A percentile compares a stretch with the other conserved stretches of the same genome.
These are phyloP conservation scores for Pseudorectes ferrugineus DNA, from an alignment of 2,113 vertebrate genomes.

Conservation along the genomic window DNA sequence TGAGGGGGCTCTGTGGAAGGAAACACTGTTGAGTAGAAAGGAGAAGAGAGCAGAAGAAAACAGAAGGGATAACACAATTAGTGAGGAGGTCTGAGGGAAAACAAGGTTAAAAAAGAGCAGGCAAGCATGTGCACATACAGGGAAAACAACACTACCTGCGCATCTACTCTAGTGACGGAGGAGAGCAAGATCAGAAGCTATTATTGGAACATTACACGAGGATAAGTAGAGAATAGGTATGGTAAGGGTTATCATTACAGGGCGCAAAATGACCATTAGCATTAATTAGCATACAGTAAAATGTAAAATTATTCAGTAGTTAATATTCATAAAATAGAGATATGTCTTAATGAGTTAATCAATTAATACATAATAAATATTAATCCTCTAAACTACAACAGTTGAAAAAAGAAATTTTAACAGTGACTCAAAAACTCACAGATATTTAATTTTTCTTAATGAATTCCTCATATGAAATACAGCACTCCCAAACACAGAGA, in stretches of 20 bases:
- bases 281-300: not conserved
- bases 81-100: constrained; percentile 74
- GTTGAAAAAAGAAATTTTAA: not conserved
- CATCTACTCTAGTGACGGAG: not conserved
- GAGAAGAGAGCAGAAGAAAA: constrained; percentile 73
- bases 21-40: constrained; percentile 94
- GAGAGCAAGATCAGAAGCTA: constrained; percentile 44
- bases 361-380: not conserved
- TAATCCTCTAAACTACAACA: not conserved
- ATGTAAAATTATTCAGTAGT: not conserved
- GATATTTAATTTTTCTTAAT: not conserved
- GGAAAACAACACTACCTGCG: constrained; percentile 7
- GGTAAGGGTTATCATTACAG: not conserved
- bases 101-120: constrained; percentile 67
- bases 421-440: not conserved
- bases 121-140: constrained; percentile 61
- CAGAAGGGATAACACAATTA: constrained; percentile 82
- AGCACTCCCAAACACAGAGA: not conserved
- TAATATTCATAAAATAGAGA: not conserved
- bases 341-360: not conserved
- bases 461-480: not conserved
- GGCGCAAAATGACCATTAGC: not conserved
- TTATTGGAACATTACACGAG: constrained; percentile 27
- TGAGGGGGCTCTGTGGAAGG: constrained; percentile 98
- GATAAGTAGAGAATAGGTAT: constrained; percentile 41